Base-by-base conservation (phyloP, 2,888 invertebrate genomes). In the Anorthoa munda region DNA sequence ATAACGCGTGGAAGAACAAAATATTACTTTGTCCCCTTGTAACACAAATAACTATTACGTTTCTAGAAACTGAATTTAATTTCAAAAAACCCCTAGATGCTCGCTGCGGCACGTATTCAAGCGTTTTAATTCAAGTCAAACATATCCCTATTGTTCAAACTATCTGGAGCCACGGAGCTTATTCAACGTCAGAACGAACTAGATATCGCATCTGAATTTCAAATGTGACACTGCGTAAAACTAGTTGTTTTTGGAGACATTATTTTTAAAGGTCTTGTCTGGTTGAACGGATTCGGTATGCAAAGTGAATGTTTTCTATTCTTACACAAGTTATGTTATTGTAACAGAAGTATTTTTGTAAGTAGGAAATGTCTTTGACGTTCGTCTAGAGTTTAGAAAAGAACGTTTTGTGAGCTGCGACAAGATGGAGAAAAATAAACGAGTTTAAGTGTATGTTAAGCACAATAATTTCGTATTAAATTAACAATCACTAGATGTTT, bases 121-220 rank as follows among this genome's bases (percentile, higher is more conserved):
- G 74, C 75, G 56, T 81, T 80, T 81, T 80, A 80, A 81, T 83
- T 85, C 72, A 59, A 77, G 75, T 79, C 78, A 78, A 79, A 78
- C 85, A 70, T 81, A 64, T 58, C 51, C 61, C 71, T 74, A 71
- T 81, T 81, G 73, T 81, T 66, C 70, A 79, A 80, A 81, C 75
- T 87, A 82, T 81, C 83, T 75, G 75, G 74, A 65, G 75, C 77
- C 77, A 78, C 75, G 76, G 50, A 71, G 66, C 61, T 79, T 76
- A 77, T 78, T 79, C 67, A 70, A 75, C 77, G 76, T 75, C 80
- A 73, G 77, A 81, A 83, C 82, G 82, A 85, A 88, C 86, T 79
- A 83, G 86, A 80, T 83, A 83, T 79, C 83, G 66, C 80, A 88
- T 88, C 75, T 88, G 87, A 88, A 87, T 77, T 89, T 89, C 85